Percentiles rank a stretch among this genome's conserved stretches.
Evolutionary conservation across 2,113 vertebrate species (phyloP).

Genomic region (Semnopithecus entellus): DNA sequence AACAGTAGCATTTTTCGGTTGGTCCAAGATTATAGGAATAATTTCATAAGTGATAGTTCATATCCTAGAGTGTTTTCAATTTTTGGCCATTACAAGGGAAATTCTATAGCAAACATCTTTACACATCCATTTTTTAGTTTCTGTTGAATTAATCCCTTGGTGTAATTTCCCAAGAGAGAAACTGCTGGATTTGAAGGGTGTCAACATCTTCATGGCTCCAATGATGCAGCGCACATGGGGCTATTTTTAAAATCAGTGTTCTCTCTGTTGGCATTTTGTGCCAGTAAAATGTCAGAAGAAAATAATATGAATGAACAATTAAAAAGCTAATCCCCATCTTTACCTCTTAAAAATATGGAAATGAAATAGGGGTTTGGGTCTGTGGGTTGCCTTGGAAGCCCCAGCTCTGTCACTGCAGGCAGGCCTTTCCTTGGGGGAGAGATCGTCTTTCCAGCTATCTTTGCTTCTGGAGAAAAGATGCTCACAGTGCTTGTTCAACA

Average conservation of each 20-base stretch:
- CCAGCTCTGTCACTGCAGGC: background rate
- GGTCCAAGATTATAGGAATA: too few species aligned
- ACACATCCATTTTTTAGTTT: background rate
- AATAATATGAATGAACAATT: background rate
- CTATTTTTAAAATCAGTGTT: background rate
- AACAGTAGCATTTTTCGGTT: background rate
- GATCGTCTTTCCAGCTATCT: background rate
- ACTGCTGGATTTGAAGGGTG: background rate
- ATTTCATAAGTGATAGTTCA: too few species aligned
- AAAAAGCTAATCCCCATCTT: background rate
- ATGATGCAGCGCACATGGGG: accelerated
- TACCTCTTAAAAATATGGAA: background rate
- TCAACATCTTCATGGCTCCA: background rate
- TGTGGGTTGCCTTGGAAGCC: background rate
- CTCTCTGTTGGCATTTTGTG: background rate
- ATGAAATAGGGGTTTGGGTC: background rate
- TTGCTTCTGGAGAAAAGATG: background rate
- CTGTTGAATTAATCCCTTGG: background rate
- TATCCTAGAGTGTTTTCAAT: background rate
- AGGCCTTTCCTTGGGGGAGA: background rate
- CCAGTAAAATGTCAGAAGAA: slow-evolving; percentile 30
- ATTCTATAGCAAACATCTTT: background rate
- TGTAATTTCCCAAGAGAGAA: background rate
- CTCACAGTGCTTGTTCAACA: background rate
- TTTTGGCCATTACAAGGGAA: background rate